phyloP scores from a whole-genome alignment of 2,888 invertebrate genomes.

The Resseliella maxima region DNA sequence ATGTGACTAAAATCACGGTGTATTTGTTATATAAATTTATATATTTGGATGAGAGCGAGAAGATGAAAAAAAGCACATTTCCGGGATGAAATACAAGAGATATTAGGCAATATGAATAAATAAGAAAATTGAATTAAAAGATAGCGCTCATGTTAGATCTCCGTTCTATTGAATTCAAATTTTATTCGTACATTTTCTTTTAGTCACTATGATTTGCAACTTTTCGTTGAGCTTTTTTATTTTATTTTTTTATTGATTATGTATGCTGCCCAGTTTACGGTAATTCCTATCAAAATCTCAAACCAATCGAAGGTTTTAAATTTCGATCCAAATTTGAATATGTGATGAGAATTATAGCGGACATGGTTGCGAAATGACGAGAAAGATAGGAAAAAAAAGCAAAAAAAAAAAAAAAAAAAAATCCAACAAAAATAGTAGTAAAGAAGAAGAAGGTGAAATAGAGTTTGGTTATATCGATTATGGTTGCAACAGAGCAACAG shows the following conservation, averaged over 20 bases:
- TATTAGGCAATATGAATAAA: not conserved
- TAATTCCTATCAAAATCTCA: constrained; percentile 36
- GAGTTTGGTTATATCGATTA: not conserved
- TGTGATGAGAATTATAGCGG: not conserved
- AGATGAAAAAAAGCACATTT: not conserved
- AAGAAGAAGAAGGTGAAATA: not conserved
- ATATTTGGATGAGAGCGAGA: no score
- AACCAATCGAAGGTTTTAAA: not conserved
- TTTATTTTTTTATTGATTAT: not conserved
- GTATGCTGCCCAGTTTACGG: constrained; percentile 10
- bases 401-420: not conserved
- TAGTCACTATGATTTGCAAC: constrained; percentile 1
- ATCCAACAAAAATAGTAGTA: not conserved
- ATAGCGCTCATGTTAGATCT: not conserved
- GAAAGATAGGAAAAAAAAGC: not conserved
- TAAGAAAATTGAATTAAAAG: not conserved
- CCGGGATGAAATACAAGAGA: not conserved
- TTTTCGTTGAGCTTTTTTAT: not conserved
- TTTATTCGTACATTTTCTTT: not conserved
- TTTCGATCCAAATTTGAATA: not conserved
- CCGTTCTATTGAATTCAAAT: not conserved
- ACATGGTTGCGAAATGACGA: not conserved
- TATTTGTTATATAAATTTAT: no score
- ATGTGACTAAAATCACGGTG: no score
- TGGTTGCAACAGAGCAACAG: constrained; percentile 28